Conservation (phyloP, 2,113 vertebrate genomes). For the Promerops cafer region DNA sequence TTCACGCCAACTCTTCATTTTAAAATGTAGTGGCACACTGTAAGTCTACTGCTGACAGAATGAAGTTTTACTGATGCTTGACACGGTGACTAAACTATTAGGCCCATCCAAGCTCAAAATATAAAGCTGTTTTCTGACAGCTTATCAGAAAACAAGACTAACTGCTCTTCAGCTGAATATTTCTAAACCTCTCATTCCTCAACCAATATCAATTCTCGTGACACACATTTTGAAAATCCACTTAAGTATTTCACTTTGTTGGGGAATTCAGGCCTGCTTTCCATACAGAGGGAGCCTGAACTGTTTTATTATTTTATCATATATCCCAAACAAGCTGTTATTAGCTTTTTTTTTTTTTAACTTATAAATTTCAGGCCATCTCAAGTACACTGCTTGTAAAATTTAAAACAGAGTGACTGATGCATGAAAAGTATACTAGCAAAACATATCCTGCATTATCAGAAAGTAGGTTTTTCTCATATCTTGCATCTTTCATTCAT, state of each 20-base stretch:
- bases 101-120: slow-evolving; percentile 56
- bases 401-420: not conserved
- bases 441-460: not conserved
- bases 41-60: slow-evolving; percentile 53
- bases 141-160: slow-evolving; percentile 58
- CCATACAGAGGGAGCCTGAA: not conserved
- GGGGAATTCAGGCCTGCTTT: not conserved
- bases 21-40: slow-evolving; percentile 40
- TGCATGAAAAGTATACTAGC: not conserved
- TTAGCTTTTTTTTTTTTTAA: not conserved
- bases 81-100: slow-evolving; percentile 61
- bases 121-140: slow-evolving; percentile 61
- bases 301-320: not conserved
- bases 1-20: slow-evolving; percentile 58
- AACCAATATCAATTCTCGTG: slow-evolving; percentile 2
- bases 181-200: slow-evolving; percentile 12
- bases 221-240: slow-evolving; percentile 20
- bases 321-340: not conserved
- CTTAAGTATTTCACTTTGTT: not conserved
- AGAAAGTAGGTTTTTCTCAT: not conserved
- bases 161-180: slow-evolving; percentile 51
- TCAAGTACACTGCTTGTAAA: not conserved
- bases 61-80: slow-evolving; percentile 58
- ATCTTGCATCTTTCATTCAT: not conserved
- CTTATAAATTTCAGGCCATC: not conserved